Evolutionary conservation across 2,113 vertebrate species (phyloP), one percentile per base, ranked within the genome.

Genomic region (Halichoerus grypus): DNA sequence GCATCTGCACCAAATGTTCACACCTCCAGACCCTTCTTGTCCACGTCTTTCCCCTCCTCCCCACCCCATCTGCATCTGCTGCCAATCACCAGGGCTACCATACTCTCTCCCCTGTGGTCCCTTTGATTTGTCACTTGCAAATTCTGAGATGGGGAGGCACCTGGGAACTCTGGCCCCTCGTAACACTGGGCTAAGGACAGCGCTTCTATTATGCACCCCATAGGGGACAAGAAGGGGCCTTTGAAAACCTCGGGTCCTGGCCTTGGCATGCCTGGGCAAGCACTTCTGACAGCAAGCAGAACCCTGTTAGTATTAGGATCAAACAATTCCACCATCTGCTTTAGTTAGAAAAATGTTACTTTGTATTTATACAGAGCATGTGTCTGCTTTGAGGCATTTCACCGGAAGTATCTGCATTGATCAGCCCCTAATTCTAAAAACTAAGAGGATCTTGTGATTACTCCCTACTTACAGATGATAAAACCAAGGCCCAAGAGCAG

Each of bases 1-100:
- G 0, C 53, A 31, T 93, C 39, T 72, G 80, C 10, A 1, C n/a
- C 36, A 79, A 33, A 5, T 12, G 10, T 46, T 61, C 33, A 3
- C 16, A 0, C 57, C 11, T n/a, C 36, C 67, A 55, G 71, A 33
- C 51, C 57, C 57, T 59, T 28, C 42, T 21, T 49, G 39, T 49
- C 72, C 7, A 3, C 22, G 0, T 12, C 46, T 33, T 69, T 39
- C 4, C 0, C 46, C 33, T 10, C 19, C 5, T 1, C 36, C 28
- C 22, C 21, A 15, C 10, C 55, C 61, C 46, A 26, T 85, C 24
- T 90, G 76, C 26, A 49, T 36, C n/a, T 31, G 46, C n/a, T 69
- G 57, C 69, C 3, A 5, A 69, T 51, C 33, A 24, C 10, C 57
- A 4, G 1, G 3, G 51, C 31, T 71, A 59, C 76, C 51, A 49